Percentiles rank a stretch among this genome's conserved stretches.
These are phyloP conservation scores for Vombatus ursinus DNA, from an alignment of 2,113 vertebrate species.

Conservation along the genomic window DNA sequence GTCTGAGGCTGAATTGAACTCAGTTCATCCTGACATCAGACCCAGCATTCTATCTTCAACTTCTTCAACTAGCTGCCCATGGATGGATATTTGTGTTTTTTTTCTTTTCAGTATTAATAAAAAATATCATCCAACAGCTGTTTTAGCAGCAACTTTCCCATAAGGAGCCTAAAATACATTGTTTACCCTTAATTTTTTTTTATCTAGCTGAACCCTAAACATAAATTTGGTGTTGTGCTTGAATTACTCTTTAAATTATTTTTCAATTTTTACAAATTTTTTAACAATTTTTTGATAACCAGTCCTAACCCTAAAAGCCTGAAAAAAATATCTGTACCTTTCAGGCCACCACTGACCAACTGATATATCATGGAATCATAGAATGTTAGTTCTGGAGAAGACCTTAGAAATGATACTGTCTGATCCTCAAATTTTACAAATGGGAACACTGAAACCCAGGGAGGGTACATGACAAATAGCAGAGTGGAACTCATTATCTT, in stretches of 20 bases:
- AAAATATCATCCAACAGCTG: not conserved
- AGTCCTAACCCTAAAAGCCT: not conserved
- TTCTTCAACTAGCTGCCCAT: not conserved
- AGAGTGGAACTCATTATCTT: no score
- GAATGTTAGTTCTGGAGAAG: not conserved
- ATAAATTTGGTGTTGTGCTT: not conserved
- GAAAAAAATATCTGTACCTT: constrained; percentile 4
- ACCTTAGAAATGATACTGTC: not conserved
- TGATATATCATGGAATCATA: not conserved
- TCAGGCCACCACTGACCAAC: not conserved
- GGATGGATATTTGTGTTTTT: constrained; percentile 9
- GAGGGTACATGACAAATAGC: not conserved
- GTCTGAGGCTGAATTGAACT: not conserved
- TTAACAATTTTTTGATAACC: not conserved
- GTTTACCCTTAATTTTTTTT: not conserved
- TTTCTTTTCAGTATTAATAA: not conserved
- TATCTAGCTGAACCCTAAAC: not conserved
- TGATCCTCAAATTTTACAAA: no score
- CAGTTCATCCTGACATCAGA: not conserved
- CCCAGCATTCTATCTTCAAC: not conserved
- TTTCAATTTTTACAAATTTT: not conserved
- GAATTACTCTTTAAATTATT: constrained; percentile 14
- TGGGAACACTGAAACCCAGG: not conserved
- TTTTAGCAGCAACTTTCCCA: not conserved
- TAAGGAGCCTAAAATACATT: not conserved